phyloP scores from a whole-genome alignment of 1,140 invertebrate genomes.

The Paramacrobiotus metropolitanus region DNA sequence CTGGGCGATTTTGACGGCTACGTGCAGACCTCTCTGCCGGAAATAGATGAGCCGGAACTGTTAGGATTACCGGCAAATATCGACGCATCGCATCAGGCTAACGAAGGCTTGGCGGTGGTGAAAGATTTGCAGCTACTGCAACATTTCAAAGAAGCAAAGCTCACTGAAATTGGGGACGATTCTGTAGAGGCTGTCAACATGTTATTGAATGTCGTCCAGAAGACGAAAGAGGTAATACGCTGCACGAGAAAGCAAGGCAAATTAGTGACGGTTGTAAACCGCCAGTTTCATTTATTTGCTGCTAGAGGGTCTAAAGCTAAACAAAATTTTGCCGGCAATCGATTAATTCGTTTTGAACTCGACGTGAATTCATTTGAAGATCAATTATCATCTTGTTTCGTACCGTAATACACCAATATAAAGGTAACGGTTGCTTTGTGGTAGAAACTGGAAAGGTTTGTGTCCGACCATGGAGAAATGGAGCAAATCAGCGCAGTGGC shows the following conservation, averaged over 20 bases:
- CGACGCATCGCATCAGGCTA: slow-evolving; percentile 46
- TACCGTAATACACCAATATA: too few relatives aligned
- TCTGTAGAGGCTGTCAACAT: neutral
- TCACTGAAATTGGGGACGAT: slow-evolving; percentile 4
- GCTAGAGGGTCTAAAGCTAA: neutral
- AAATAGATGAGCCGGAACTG: slow-evolving; percentile 38
- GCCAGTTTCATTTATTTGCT: too few relatives aligned
- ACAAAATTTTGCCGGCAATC: too few relatives aligned
- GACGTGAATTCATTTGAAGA: too few relatives aligned
- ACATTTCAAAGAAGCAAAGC: slow-evolving; percentile 1
- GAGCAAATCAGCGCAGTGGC: neutral
- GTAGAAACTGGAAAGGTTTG: too few relatives aligned
- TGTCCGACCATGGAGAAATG: too few relatives aligned
- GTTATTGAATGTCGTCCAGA: neutral
- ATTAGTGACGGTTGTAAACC: neutral
- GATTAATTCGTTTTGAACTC: too few relatives aligned
- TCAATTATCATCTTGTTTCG: too few relatives aligned
- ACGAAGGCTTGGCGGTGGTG: slow-evolving; percentile 36
- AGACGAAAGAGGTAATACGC: neutral
- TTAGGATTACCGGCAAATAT: slow-evolving; percentile 62
- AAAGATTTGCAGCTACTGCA: slow-evolving; percentile 30
- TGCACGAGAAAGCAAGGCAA: neutral
- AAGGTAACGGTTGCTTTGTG: too few relatives aligned
- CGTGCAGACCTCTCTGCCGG: slow-evolving; percentile 32
- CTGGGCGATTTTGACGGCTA: slow-evolving; percentile 31